Evolutionary conservation across 2,113 vertebrate species (phyloP).

Genomic region (Gallinago paraguaiae): DNA sequence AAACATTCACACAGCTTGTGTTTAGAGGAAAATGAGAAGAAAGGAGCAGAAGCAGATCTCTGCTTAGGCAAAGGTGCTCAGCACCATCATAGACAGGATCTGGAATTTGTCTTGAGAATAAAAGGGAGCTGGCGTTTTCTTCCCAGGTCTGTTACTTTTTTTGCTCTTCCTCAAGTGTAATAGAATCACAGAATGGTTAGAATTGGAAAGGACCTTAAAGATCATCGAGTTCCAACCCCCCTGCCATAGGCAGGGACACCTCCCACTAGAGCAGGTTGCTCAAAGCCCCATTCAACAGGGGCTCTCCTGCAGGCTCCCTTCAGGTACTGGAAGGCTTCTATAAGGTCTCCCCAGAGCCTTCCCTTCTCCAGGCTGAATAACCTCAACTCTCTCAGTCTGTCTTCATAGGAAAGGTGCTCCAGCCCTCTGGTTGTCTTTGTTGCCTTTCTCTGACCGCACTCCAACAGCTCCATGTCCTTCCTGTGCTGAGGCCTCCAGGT

Average conservation of each 20-base stretch:
- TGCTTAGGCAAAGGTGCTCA: background rate
- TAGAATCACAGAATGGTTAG: background rate
- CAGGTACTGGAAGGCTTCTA: background rate
- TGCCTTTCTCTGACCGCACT: too few relatives aligned
- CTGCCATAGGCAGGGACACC: background rate
- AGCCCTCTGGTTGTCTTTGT: too few relatives aligned
- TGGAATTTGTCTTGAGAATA: background rate
- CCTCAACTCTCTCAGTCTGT: background rate
- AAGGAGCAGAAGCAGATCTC: background rate
- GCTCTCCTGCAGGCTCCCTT: background rate
- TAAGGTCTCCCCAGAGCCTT: background rate
- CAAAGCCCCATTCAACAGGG: background rate
- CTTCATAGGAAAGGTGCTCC: too few relatives aligned
- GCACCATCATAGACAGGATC: background rate
- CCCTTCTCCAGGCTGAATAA: background rate
- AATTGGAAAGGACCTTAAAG: background rate
- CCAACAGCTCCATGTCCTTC: background rate
- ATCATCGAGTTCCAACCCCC: background rate
- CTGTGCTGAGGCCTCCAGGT: background rate
- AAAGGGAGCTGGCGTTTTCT: background rate
- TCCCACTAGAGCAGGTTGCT: background rate
- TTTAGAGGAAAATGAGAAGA: background rate
- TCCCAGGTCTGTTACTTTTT: background rate
- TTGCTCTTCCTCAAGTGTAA: background rate
- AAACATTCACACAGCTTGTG: background rate